These are phyloP conservation scores for Hemiprocne comata DNA, from an alignment of 2,113 vertebrate genomes.

Conservation along the genomic window DNA sequence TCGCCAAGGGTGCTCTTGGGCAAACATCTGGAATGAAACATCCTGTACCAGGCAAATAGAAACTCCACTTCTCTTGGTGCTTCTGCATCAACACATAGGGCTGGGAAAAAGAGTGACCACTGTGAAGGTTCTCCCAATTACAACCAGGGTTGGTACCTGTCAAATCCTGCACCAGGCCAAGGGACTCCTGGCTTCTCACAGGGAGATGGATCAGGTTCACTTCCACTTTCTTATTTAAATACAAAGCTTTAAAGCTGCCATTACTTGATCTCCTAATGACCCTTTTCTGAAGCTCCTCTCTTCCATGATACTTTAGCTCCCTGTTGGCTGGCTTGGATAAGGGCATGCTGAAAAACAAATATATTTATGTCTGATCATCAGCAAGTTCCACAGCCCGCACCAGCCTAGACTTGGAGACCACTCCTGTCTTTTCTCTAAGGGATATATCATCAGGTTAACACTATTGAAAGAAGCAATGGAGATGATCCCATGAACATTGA, in stretches of 20 bases:
- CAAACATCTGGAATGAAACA: not conserved
- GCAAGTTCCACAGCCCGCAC: not conserved
- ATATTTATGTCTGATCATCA: constrained; percentile 26
- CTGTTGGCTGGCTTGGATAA: not conserved
- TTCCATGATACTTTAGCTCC: not conserved
- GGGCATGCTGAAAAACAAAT: not conserved
- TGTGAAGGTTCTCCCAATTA: not conserved
- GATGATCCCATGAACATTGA: not conserved
- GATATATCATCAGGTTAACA: not conserved
- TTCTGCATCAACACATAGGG: not conserved
- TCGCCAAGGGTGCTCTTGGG: not conserved
- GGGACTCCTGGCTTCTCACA: not conserved
- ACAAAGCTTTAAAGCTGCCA: not conserved
- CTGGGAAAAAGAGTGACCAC: not conserved
- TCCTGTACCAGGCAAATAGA: not conserved
- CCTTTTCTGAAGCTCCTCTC: not conserved
- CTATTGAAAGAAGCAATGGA: not conserved
- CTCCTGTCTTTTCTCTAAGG: not conserved
- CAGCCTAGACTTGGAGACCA: not conserved
- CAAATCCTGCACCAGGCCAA: not conserved
- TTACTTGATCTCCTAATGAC: not conserved
- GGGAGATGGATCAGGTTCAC: not conserved
- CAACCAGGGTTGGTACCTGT: not conserved
- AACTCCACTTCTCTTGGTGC: not conserved
- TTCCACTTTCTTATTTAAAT: not conserved